Evolutionary conservation across 2,888 invertebrate species (phyloP), one percentile per base, ranked within the genome.

Genomic region (Pristionchus exspectatus): DNA sequence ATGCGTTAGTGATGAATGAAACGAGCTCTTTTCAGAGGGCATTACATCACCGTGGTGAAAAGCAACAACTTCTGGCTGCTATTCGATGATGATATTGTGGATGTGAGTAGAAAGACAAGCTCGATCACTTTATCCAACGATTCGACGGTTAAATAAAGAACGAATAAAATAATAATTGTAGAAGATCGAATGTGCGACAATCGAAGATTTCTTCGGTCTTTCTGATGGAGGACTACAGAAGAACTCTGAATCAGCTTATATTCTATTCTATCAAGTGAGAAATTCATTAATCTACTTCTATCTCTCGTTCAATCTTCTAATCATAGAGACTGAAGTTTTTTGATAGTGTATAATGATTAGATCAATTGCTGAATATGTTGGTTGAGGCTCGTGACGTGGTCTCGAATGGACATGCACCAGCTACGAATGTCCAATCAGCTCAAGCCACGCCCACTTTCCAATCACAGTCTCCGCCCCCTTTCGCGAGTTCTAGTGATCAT

Each of bases 11-110:
- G 21, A 18, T 59, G 1, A 59, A 21, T 59, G 24, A 0, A 24
- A n/a, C n/a, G 14, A 74, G 4, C 24, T 18, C 30, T 2, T 88
- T 72, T 27, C 56, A 97, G 99, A 91, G 99, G 99, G 54, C 99
- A 99, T 96, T 99, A 99, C 96, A 99, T 99, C 96, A 98, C 98
- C 96, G 98, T 99, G 95, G 99, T 99, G 90, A 99, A 99, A 96
- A 98, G 98, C 95, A 98, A 99, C 96, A 98, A 98, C 90, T 98
- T 99, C 96, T 99, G 99, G 99, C 96, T 99, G 93, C 97, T 99
- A 10, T 99, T 99, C 96, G 99, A 99, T 96, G 99, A 99, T 96
- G 99, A 99, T 95, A 98, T 99, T 97, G 99, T 99, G 92, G 99
- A 99, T 96, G 98, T 98, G 96, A 97, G 97, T 97, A 16, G 27